These are phyloP conservation scores for Diloba caeruleocephala DNA, from an alignment of 2,888 invertebrate species.

Conservation along the genomic window DNA sequence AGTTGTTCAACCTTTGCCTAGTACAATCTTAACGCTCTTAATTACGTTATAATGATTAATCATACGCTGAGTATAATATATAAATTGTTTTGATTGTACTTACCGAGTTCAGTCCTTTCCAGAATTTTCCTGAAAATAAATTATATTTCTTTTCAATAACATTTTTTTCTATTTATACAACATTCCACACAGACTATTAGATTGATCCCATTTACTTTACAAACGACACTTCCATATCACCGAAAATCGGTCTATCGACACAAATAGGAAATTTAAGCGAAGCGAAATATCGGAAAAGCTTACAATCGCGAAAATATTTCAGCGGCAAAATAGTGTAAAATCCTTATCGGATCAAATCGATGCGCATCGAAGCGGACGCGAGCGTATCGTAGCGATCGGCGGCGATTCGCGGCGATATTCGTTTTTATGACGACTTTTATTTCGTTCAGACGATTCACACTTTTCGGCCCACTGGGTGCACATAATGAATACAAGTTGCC, in stretches of 20 bases:
- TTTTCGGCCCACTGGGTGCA: conserved; percentile 47
- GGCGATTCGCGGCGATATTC: conserved; percentile 53
- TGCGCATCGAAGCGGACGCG: conserved; percentile 48
- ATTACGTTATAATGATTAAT: too few species aligned
- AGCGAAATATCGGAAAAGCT: conserved; percentile 47
- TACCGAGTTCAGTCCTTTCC: too few species aligned
- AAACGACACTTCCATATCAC: conserved; percentile 28
- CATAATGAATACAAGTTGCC: conserved; percentile 54
- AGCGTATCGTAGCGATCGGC: conserved; percentile 40
- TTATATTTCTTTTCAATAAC: not conserved
- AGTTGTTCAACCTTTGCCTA: too few species aligned
- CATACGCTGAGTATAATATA: too few species aligned
- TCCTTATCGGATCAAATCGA: conserved; percentile 59
- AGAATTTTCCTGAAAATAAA: too few species aligned
- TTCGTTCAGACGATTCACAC: conserved; percentile 52
- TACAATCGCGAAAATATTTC: conserved; percentile 51
- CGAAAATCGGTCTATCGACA: conserved; percentile 29
- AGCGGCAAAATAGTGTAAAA: conserved; percentile 58
- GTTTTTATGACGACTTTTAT: conserved; percentile 54
- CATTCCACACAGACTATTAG: not conserved
- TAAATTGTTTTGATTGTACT: too few species aligned
- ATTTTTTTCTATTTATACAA: not conserved
- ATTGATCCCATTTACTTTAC: conserved; percentile 22
- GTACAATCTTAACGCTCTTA: too few species aligned
- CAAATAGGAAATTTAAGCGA: conserved; percentile 37